phyloP scores from a whole-genome alignment of 2,888 invertebrate genomes.

The Sacculina carcini region DNA sequence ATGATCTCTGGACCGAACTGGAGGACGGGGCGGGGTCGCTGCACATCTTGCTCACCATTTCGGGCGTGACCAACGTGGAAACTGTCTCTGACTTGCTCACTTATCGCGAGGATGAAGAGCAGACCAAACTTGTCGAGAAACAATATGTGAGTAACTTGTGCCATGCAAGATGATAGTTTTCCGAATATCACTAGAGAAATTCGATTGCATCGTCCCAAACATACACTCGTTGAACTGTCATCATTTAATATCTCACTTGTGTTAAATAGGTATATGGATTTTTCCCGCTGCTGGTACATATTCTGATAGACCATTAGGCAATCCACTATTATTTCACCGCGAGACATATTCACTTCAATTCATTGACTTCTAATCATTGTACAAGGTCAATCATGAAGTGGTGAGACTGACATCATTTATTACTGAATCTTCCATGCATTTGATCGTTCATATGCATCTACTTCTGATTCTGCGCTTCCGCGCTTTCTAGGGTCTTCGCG shows the following conservation, averaged over 20 bases:
- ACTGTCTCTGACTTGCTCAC: slow-evolving; percentile 71
- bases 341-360: too few species aligned
- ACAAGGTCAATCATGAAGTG: background rate
- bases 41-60: slow-evolving; percentile 69
- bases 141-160: slow-evolving; percentile 37
- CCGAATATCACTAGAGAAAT: too few species aligned
- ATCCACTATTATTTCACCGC: too few species aligned
- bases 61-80: slow-evolving; percentile 75
- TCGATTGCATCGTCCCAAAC: too few species aligned
- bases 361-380: too few species aligned
- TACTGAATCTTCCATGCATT: background rate
- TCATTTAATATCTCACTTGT: too few species aligned
- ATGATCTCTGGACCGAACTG: slow-evolving; percentile 60
- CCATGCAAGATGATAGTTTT: too few species aligned
- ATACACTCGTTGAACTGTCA: too few species aligned
- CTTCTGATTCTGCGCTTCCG: background rate
- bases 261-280: too few species aligned
- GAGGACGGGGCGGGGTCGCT: slow-evolving; percentile 54
- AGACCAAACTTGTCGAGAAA: slow-evolving; percentile 31
- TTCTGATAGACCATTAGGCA: too few species aligned
- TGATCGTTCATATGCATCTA: background rate
- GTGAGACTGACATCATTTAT: background rate
- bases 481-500: slow-evolving; percentile 21
- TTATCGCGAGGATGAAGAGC: slow-evolving; percentile 50
- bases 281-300: too few species aligned